These are phyloP conservation scores for Platyscapa corneri DNA, from an alignment of 1,140 invertebrate genomes.

Conservation along the genomic window DNA sequence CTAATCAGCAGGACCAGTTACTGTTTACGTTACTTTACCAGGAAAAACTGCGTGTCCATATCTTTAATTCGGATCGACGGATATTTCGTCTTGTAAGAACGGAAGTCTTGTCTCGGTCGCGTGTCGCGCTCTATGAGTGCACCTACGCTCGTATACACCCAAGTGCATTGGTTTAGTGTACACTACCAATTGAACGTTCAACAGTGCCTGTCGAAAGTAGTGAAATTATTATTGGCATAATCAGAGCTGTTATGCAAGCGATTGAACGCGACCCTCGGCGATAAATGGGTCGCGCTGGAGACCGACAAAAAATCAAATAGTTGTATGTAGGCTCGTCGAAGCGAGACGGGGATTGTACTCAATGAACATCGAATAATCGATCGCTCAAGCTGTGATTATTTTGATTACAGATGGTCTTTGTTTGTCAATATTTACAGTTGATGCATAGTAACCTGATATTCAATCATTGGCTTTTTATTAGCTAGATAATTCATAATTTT, in stretches of 20 bases:
- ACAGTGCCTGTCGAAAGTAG: background rate
- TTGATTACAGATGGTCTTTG: background rate
- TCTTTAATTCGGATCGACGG: slow-evolving; percentile 47
- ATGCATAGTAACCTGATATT: background rate
- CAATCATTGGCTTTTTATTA: background rate
- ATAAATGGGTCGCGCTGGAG: slow-evolving; percentile 17
- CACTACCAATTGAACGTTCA: no score
- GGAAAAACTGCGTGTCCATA: background rate
- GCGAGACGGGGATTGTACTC: background rate
- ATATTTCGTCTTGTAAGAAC: slow-evolving; percentile 48
- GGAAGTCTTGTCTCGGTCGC: slow-evolving; percentile 55
- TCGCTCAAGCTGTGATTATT: background rate
- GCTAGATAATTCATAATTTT: no score
- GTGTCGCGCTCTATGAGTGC: background rate
- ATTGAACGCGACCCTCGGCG: background rate
- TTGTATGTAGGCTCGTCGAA: background rate
- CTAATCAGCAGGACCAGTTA: no score
- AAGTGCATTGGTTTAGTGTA: no score
- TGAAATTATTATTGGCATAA: slow-evolving; percentile 26
- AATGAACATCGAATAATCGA: background rate
- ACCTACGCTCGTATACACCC: no score
- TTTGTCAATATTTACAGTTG: background rate
- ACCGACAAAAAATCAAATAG: background rate
- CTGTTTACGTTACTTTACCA: background rate
- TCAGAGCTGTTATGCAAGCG: background rate